Percentiles rank a stretch among this genome's conserved stretches.
phyloP scores from a whole-genome alignment of 2,888 invertebrate species.

The Neocrepidodera transversa region DNA sequence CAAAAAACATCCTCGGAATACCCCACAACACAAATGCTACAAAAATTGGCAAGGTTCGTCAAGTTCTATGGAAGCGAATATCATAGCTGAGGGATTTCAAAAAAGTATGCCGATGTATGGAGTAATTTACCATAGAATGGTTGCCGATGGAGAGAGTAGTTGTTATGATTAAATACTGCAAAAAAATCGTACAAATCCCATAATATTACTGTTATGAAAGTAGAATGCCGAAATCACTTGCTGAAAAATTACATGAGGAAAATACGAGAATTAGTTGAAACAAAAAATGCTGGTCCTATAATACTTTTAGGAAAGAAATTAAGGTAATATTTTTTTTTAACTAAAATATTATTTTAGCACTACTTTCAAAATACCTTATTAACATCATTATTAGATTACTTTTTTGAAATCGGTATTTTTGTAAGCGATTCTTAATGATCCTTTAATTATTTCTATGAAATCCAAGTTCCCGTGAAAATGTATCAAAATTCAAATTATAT shows the following conservation, averaged over 20 bases:
- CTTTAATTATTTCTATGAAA: too few species aligned
- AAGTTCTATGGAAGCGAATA: background rate
- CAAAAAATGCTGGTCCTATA: constrained; percentile 7
- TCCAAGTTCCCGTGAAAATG: too few species aligned
- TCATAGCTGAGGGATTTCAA: constrained; percentile 7
- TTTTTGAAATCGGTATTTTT: background rate
- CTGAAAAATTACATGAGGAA: constrained; percentile 8
- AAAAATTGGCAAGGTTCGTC: constrained; percentile 9
- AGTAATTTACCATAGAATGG: constrained; percentile 10
- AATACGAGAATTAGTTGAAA: constrained; percentile 3
- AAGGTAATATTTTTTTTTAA: constrained; percentile 3
- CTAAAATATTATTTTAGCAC: too few species aligned
- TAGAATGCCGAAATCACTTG: constrained; percentile 12
- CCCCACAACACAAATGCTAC: constrained; percentile 18
- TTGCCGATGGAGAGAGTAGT: constrained; percentile 10
- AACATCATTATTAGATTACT: background rate
- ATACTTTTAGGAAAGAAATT: constrained; percentile 11
- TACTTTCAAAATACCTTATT: too few species aligned
- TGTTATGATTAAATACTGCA: constrained; percentile 1
- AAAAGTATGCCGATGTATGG: constrained; percentile 11
- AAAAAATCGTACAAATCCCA: constrained; percentile 11
- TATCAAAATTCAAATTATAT: background rate
- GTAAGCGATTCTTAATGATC: too few species aligned
- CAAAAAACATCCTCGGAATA: background rate
- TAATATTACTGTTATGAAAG: constrained; percentile 2